Base-by-base conservation (phyloP, 2,797 vertebrate species). In the Sebastiscus albofasciatus region DNA sequence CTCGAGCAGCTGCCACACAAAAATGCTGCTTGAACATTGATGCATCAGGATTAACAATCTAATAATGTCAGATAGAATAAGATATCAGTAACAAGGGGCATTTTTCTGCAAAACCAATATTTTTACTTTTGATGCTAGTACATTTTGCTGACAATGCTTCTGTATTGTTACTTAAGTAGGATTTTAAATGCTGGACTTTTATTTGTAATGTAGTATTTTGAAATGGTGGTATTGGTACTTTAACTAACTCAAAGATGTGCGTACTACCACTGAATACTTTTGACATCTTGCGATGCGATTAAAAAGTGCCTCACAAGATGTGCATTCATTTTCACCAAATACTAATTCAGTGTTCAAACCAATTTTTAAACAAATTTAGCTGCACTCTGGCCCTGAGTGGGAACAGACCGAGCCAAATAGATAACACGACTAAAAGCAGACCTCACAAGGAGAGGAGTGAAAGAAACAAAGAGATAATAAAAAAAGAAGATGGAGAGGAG, bases 401-500 rank as follows among this genome's bases (percentile, higher is more conserved):
- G 58, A 89, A 76, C 69, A 59, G 29, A 60, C 74, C 29, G 49
- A 42, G 31, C 26, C 39, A 8, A 13, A 9, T 1, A 12, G 29
- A 58, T 36, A 31, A 76, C 4, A 42, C 2, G 72, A 77, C 39
- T 70, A 56, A 77, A 64, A 58, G 55, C 26, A 62, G 36, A 49
- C 39, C 2, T 12, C 20, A 66, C 5, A 20, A 49, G 39, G 29
- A 20, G 64, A 70, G 71, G 46, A 68, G 52, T 55, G 33, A 27
- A 70, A 64, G 18, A 75, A 82, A 77, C 26, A 26, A 33, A 79
- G n/a, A 18, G 24, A 84, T 26, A 9, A 61, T 29, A 22, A 34
- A 34, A 39, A 33, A 66, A 24, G 24, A 55, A 42, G 29, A 42
- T 5, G 27, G 26, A 18, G 67, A 64, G 42, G 66, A 64, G 24